Base-by-base conservation (phyloP, 1,140 invertebrate species). In the Bombus polaris region DNA sequence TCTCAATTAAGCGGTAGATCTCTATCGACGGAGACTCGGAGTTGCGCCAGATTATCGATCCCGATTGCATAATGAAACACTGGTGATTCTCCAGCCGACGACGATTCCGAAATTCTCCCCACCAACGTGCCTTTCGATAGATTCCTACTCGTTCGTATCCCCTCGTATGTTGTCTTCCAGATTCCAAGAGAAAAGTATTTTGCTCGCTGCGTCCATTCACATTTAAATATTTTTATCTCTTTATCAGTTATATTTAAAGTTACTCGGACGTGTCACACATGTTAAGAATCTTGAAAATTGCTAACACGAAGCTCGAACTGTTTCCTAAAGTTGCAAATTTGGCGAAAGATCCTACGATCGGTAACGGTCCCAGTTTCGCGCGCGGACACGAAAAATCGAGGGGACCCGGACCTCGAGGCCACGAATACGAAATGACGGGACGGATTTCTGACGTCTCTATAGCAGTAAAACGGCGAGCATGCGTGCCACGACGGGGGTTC, bases 391-490 rank as follows among this genome's bases (percentile, higher is more conserved):
- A 57, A 37, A 57, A 75, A 53, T 22, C 39, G 25, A 18, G 32
- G 66, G 39, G 35, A 32, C 28, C 74, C n/a, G 22, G 53, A 28
- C 25, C 78, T 25, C 8, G 62, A 82, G 70, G 85, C 25, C 72
- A 77, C 53, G 72, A 88, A 92, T 92, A 89, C 88, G 88, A 94
- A 92, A 93, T 92, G 93, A 93, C 93, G 93, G 91, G 91, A 91
- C 88, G 90, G 92, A 94, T 95, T 94, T 94, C 94, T 95, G 94
- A 95, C 94, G 92, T 95, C 94, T 95, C 94, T 94, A 95, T 95
- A 94, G 92, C 80, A 93, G 92, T 92, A 94, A 93, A 94, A 92
- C 85, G 72, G 89, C 76, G 89, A 73, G 91, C 92, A 91, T 91
- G 93, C 93, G 94, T 92, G 90, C 92, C 93, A 71, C 94, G 76